Evolutionary conservation across 2,113 vertebrate species (phyloP).

Genomic region (Apeltes quadracus): DNA sequence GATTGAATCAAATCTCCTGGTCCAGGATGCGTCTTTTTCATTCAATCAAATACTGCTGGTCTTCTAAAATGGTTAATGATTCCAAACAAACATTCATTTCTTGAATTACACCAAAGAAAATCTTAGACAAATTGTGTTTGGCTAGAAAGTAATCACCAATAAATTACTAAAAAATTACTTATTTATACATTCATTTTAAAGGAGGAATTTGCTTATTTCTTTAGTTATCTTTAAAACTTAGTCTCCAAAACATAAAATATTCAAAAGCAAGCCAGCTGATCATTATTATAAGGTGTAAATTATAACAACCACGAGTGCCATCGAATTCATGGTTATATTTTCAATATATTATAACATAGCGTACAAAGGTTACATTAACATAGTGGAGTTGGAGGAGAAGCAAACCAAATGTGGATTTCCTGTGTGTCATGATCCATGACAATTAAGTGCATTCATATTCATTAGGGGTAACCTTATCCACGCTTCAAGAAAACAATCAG

Average conservation of each 20-base stretch:
- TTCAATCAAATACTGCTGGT: too few species aligned
- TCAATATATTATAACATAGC: slow-evolving; percentile 50
- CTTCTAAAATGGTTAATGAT: background rate
- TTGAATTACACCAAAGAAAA: slow-evolving; percentile 6
- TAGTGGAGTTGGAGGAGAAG: slow-evolving; percentile 53
- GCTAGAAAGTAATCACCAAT: background rate
- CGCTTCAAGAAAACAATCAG: slow-evolving; percentile 46
- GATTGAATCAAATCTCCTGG: background rate
- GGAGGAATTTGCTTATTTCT: background rate
- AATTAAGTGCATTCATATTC: slow-evolving; percentile 74
- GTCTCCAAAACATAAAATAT: slow-evolving; percentile 2
- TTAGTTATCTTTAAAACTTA: background rate
- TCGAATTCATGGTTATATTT: slow-evolving; percentile 38
- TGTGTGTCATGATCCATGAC: slow-evolving; percentile 76
- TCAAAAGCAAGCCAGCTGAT: background rate
- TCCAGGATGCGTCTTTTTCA: too few species aligned
- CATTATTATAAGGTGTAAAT: slow-evolving; percentile 15
- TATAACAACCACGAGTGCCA: slow-evolving; percentile 20
- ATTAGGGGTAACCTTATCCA: slow-evolving; percentile 64
- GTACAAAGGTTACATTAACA: slow-evolving; percentile 81
- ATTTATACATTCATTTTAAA: background rate
- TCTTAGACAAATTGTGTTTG: slow-evolving; percentile 11
- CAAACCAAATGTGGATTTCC: slow-evolving; percentile 49
- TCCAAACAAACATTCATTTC: background rate
- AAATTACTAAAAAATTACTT: background rate